These are phyloP conservation scores for Baryphthengus martii DNA, from an alignment of 2,113 vertebrate species.

Conservation along the genomic window DNA sequence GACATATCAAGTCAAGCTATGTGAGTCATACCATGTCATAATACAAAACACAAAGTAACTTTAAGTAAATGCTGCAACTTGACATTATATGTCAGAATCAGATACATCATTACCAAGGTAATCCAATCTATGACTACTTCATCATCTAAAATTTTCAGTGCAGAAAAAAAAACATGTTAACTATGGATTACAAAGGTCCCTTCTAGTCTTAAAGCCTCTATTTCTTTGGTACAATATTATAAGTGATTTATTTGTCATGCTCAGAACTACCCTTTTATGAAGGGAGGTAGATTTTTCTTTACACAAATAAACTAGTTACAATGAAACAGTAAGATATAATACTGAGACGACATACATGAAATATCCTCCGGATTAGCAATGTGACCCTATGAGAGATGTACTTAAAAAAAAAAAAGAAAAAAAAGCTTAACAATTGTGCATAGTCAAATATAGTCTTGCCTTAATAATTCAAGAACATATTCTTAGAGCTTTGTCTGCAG, in stretches of 20 bases:
- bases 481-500: background rate
- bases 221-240: background rate
- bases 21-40: constrained; percentile 32
- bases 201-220: background rate
- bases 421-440: background rate
- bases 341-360: background rate
- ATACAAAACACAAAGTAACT: constrained; percentile 13
- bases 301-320: background rate
- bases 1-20: background rate
- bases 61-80: constrained; percentile 21
- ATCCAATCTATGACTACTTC: constrained; percentile 22
- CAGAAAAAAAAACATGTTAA: background rate
- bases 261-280: background rate
- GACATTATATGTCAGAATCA: constrained; percentile 23
- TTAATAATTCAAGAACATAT: background rate
- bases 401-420: background rate
- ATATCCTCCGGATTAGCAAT: background rate
- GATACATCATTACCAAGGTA: background rate
- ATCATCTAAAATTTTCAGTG: constrained; percentile 4
- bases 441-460: background rate
- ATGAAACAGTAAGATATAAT: background rate
- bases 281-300: background rate
- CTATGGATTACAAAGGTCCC: background rate
- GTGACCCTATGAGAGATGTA: rapidly evolving
- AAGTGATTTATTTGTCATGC: background rate